These are phyloP conservation scores for Chrysemys picta DNA, from an alignment of 2,113 vertebrate genomes.

Conservation along the genomic window DNA sequence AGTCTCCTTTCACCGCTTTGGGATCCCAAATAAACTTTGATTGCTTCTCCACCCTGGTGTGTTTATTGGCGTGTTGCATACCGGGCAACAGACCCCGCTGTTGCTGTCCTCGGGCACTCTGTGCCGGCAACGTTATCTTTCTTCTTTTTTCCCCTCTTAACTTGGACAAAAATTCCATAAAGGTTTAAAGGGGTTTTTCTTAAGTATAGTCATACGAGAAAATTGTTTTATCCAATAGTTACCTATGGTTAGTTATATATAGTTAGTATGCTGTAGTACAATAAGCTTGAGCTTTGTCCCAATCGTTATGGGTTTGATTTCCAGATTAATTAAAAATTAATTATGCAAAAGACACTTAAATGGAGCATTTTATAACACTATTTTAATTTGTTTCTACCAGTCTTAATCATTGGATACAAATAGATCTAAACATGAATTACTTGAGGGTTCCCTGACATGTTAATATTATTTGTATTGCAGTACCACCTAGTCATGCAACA, in stretches of 20 bases:
- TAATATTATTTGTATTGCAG: background rate
- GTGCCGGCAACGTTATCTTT: background rate
- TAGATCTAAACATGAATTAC: background rate
- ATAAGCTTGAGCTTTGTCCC: conserved; percentile 18
- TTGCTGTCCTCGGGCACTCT: too few species aligned
- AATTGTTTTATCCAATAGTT: conserved; percentile 32
- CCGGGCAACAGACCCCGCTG: too few species aligned
- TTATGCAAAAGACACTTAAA: conserved; percentile 7
- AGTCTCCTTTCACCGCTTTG: too few species aligned
- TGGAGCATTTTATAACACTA: background rate
- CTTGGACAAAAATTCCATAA: background rate
- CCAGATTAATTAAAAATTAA: conserved; percentile 23
- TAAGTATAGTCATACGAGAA: background rate
- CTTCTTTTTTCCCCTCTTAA: background rate
- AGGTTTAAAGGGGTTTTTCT: background rate
- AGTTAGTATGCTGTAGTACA: background rate
- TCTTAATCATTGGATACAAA: background rate
- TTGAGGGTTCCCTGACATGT: background rate
- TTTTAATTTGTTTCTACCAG: conserved; percentile 33
- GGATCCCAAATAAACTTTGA: too few species aligned
- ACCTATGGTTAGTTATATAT: background rate
- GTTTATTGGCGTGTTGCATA: too few species aligned
- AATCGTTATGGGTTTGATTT: conserved; percentile 34
- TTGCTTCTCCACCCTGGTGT: too few species aligned
- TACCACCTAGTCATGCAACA: background rate